These are phyloP conservation scores for Acronicta psi DNA, from an alignment of 2,888 invertebrate genomes.

Conservation along the genomic window DNA sequence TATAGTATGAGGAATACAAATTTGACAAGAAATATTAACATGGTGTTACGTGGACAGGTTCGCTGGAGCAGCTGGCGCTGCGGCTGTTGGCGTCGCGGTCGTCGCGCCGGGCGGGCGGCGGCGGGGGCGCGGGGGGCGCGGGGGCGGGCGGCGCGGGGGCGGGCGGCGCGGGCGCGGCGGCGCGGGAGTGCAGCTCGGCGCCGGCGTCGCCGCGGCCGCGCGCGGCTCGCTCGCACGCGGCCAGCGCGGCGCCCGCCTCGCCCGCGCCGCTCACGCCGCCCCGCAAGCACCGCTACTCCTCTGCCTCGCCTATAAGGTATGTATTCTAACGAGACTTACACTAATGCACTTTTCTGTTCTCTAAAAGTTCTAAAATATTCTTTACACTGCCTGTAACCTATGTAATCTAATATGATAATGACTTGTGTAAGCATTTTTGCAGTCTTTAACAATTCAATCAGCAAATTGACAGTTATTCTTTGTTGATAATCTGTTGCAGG, in stretches of 20 bases:
- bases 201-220: slow-evolving; percentile 91
- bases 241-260: slow-evolving; percentile 75
- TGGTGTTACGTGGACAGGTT: slow-evolving; percentile 67
- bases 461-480: too few relatives aligned
- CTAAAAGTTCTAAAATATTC: too few relatives aligned
- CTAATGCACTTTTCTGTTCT: not conserved
- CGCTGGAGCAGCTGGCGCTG: slow-evolving; percentile 81
- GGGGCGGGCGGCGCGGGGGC: slow-evolving; percentile 16
- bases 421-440: too few relatives aligned
- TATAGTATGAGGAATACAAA: slow-evolving; percentile 8
- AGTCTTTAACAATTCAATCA: too few relatives aligned
- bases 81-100: slow-evolving; percentile 76
- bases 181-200: slow-evolving; percentile 79
- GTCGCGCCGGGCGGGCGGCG: slow-evolving; percentile 40
- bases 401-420: too few relatives aligned
- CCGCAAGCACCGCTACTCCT: slow-evolving; percentile 91
- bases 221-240: slow-evolving; percentile 90
- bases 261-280: slow-evolving; percentile 77
- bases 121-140: slow-evolving; percentile 37
- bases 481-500: slow-evolving; percentile 67
- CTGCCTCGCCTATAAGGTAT: slow-evolving; percentile 93
- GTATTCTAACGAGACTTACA: not conserved
- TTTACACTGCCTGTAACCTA: too few relatives aligned
- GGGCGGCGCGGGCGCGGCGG: slow-evolving; percentile 48
- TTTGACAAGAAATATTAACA: slow-evolving; percentile 1